phyloP scores from a whole-genome alignment of 2,797 vertebrate genomes.

The Accipiter fasciatus region DNA sequence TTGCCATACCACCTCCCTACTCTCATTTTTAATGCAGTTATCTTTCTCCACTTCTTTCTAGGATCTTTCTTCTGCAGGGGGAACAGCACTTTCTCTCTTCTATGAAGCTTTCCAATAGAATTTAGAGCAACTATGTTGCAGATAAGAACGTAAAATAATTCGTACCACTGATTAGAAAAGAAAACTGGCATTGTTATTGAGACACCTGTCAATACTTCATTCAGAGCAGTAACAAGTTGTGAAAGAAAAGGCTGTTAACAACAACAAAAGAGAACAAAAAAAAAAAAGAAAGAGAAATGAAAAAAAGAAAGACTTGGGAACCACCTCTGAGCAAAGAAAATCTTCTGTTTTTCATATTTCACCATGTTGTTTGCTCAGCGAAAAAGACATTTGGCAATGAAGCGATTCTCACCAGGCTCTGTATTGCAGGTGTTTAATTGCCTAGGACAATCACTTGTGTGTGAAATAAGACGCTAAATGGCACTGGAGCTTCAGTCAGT shows the following conservation, averaged over 20 bases:
- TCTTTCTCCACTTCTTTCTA: neutral
- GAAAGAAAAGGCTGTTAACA: neutral
- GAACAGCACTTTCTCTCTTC: neutral
- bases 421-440: constrained; percentile 23
- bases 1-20: neutral
- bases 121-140: neutral
- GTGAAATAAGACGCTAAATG: neutral
- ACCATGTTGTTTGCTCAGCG: neutral
- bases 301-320: neutral
- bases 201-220: neutral
- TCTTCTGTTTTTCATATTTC: neutral
- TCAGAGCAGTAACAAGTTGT: neutral
- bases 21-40: neutral
- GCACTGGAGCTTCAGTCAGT: neutral
- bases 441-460: neutral
- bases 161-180: neutral
- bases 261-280: neutral
- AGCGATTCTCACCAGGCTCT: neutral
- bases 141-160: neutral
- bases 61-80: neutral
- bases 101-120: neutral
- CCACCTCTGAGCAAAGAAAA: neutral
- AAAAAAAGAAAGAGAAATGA: neutral
- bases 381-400: neutral
- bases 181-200: neutral